A percentile compares a stretch with the other conserved stretches of the same genome.
Conservation (phyloP, 2,888 invertebrate genomes). For the Clivina fossor region DNA sequence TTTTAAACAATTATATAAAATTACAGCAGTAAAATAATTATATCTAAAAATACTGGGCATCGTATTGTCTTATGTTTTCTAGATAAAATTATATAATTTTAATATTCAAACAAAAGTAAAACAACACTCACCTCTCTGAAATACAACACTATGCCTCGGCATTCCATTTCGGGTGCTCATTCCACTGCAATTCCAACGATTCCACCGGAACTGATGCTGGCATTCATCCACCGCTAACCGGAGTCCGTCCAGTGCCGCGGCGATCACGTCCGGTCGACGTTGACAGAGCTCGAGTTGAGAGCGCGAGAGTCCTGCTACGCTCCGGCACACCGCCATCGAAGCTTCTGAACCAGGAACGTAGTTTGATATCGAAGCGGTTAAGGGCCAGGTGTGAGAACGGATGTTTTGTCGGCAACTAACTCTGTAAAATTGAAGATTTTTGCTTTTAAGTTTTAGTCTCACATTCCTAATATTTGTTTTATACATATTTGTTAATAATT, state of each 20-base stretch:
- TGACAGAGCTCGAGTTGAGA: conserved; percentile 82
- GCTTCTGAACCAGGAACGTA: conserved; percentile 1
- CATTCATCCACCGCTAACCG: conserved; percentile 84
- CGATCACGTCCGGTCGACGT: conserved; percentile 80
- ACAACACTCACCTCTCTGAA: conserved; percentile 73
- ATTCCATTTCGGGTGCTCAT: conserved; percentile 74
- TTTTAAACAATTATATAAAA: no score
- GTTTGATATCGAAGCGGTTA: no score
- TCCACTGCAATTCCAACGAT: conserved; percentile 91
- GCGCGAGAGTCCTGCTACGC: conserved; percentile 79
- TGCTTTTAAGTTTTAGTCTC: no score
- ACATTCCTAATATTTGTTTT: no score
- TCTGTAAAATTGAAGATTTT: no score
- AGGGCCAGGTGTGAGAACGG: background rate
- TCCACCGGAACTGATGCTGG: conserved; percentile 84
- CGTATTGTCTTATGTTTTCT: no score
- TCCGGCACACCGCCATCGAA: conserved; percentile 62
- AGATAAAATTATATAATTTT: no score
- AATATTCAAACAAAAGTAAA: no score
- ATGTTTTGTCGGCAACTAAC: no score
- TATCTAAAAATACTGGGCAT: no score
- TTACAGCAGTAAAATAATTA: no score
- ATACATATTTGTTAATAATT: no score
- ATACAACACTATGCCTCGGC: conserved; percentile 80
- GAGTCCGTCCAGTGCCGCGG: conserved; percentile 84